Base-by-base conservation (phyloP, 1,140 invertebrate genomes). In the Drosophila kikkawai region DNA sequence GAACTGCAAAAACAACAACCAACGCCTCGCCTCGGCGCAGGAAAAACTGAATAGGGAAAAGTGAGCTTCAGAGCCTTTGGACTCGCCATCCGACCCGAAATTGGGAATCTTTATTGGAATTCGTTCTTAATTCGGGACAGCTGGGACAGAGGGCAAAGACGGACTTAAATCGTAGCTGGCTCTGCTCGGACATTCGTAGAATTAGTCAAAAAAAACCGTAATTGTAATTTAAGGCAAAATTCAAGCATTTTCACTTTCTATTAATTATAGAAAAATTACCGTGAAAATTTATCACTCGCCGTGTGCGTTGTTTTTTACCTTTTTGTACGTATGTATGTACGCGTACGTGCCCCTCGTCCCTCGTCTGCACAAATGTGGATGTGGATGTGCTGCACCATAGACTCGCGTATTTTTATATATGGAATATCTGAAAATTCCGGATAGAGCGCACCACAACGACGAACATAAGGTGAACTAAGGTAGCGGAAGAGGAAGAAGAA, bases 191-290 rank as follows among this genome's bases (percentile, higher is more conserved):
- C 67, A 47, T 83, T 87, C 77, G 51, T 65, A 66, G 61, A 65
- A 80, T 83, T 79, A 59, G 73, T 78, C 48, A 55, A 84, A 55
- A 44, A 50, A 55, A 55, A 9, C 12, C 13, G 8, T 56, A 39
- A 76, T 88, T 90, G 78, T 69, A 60, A 57, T 59, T 68, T 78
- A 65, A 55, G 88, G 78, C 85, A 81, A 88, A 88, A 90, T 88
- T 88, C 42, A 79, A 90, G 69, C 81, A 75, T 70, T 82, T 81
- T 81, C 75, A 84, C 67, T 75, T 66, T 81, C 69, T 75, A 70
- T 81, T 76, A 90, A 85, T 90, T 90, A 67, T 81, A 88, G 85
- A 90, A 67, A 88, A 88, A 88, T 88, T 88, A 90, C 78, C 75
- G 85, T 88, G 85, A 90, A 88, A 85, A 81, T 88, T 88, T 88